phyloP scores from a whole-genome alignment of 2,888 invertebrate species.

The Drosophila colorata region DNA sequence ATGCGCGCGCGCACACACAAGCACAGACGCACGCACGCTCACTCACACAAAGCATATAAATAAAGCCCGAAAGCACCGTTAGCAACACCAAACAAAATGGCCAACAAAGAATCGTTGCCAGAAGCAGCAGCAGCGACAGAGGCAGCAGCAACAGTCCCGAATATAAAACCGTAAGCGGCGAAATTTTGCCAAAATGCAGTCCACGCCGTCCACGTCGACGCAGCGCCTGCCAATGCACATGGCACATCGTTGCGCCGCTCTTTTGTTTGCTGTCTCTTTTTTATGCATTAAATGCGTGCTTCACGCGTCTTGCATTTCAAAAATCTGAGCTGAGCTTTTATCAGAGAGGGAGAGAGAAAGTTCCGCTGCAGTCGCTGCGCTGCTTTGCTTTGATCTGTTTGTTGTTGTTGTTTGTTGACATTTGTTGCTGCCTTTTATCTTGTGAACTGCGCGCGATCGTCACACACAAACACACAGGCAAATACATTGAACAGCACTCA shows the following conservation, averaged over 20 bases:
- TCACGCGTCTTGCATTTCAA: conserved; percentile 10
- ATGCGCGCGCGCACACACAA: conserved; percentile 27
- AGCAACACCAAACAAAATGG: conserved; percentile 62
- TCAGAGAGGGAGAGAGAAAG: conserved; percentile 16
- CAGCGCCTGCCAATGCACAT: conserved; percentile 29
- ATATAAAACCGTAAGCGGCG: conserved; percentile 54
- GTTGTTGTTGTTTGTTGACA: conserved; percentile 34
- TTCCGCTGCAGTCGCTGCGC: conserved; percentile 12
- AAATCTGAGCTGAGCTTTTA: conserved; percentile 48
- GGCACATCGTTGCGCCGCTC: conserved; percentile 3
- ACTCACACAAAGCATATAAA: conserved; percentile 41
- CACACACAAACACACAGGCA: conserved; percentile 22
- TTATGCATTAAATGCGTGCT: neutral
- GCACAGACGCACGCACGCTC: conserved; percentile 4
- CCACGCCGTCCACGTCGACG: conserved; percentile 17
- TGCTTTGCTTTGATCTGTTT: conserved; percentile 8
- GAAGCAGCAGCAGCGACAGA: conserved; percentile 13
- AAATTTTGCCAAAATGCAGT: conserved; percentile 55
- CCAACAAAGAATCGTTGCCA: conserved; percentile 40
- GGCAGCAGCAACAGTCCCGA: conserved; percentile 38
- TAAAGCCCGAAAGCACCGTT: conserved; percentile 69
- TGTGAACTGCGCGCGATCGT: conserved; percentile 45
- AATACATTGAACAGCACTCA: conserved; percentile 54
- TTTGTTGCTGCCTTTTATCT: conserved; percentile 45
- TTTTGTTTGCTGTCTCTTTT: conserved; percentile 22